phyloP scores from a whole-genome alignment of 2,113 vertebrate genomes.

The Dolichallabes microphthalmus region DNA sequence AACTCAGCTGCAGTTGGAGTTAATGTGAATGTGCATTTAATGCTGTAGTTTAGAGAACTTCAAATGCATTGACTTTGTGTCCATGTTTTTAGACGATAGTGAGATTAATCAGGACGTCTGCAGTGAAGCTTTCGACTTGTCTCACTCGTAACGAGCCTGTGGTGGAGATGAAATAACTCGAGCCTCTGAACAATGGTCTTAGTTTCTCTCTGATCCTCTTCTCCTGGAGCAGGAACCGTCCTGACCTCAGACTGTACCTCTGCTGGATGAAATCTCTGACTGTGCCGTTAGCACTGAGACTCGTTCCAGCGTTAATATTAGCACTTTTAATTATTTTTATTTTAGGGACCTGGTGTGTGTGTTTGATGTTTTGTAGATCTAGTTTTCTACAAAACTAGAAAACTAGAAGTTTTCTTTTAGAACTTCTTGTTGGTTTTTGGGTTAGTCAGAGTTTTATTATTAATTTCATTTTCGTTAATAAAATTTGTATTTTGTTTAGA shows the following conservation, averaged over 20 bases:
- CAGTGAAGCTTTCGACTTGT: not conserved
- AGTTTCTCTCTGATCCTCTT: not conserved
- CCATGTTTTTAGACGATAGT: too few relatives aligned
- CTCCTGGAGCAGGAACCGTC: not conserved
- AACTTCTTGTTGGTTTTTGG: not conserved
- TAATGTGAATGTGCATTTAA: too few relatives aligned
- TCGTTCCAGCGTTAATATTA: not conserved
- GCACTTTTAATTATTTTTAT: not conserved
- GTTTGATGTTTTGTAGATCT: not conserved
- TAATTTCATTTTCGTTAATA: not conserved
- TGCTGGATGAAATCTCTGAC: not conserved
- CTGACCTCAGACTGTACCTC: not conserved
- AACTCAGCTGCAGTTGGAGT: too few relatives aligned
- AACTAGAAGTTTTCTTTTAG: not conserved
- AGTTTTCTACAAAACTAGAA: not conserved
- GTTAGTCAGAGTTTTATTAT: not conserved
- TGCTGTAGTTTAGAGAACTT: too few relatives aligned
- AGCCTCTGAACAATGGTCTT: not conserved
- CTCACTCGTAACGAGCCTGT: not conserved
- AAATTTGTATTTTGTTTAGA: too few relatives aligned
- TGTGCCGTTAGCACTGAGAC: not conserved
- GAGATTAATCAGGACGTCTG: not conserved
- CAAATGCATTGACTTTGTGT: too few relatives aligned
- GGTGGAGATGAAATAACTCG: not conserved
- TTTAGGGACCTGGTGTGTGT: not conserved